Base-by-base conservation (phyloP, 2,888 invertebrate species). In the Lasioglossum villosulum region DNA sequence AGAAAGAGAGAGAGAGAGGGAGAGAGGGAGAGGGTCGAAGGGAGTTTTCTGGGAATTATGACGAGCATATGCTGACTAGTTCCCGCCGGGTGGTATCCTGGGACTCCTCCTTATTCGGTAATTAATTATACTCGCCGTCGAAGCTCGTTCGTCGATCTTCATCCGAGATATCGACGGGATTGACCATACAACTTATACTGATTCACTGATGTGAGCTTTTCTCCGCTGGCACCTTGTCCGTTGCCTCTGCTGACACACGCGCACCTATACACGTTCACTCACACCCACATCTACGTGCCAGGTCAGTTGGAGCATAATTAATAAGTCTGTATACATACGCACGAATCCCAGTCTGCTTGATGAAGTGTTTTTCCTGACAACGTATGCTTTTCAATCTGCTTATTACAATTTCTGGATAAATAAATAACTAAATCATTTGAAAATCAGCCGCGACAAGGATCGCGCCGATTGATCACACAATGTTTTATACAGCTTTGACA, bases 51-150 rank as follows among this genome's bases (percentile, higher is more conserved):
- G 83, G 90, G 91, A 93, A 92, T 92, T 93, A 92, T 93, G 93
- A 93, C 92, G 92, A 92, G 92, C 92, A 90, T 92, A 92, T 91
- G 92, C 92, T 91, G 91, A 90, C 90, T 90, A 88, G 91, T 91
- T 91, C 91, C 92, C 90, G 91, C 93, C 84, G 89, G 93, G 93
- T 93, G 93, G 94, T 93, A 92, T 90, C 89, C 86, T 80, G 86
- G 84, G 78, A 83, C 87, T 87, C 91, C 90, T 90, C 92, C 90
- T 87, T 91, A 90, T 91, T 92, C 90, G 91, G 92, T 93, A 94
- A 94, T 94, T 94, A 94, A 94, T 94, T 94, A 94, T 92, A 91
- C 89, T 88, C 90, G 89, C 89, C 90, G 90, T 91, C 92, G 89
- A 91, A 91, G 92, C 83, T 77, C 86, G 91, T 90, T 91, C 92